Evolutionary conservation across 2,888 invertebrate genomes (phyloP).

Genomic region (Exephanes ischioxanthus): DNA sequence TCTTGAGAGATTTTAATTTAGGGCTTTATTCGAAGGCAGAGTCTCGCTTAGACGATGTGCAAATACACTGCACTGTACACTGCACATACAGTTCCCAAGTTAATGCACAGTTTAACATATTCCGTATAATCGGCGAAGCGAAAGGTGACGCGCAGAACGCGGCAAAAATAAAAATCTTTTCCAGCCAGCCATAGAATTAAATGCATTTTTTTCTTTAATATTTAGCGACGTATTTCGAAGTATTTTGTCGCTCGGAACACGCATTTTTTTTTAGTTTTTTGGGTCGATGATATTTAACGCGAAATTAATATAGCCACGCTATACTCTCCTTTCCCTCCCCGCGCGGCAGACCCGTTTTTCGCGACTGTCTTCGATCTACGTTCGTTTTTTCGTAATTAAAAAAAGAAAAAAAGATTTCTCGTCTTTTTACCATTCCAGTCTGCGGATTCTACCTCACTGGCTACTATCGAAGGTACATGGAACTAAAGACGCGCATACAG

Average conservation of each 20-base stretch:
- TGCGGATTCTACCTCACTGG: neutral
- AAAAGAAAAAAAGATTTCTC: neutral
- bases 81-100: neutral
- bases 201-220: no score
- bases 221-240: no score
- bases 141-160: conserved; percentile 12
- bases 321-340: neutral
- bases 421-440: neutral
- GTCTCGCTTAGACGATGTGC: neutral
- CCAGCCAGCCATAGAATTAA: neutral
- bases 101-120: conserved; percentile 2
- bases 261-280: no score
- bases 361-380: neutral
- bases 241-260: no score
- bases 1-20: neutral
- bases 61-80: neutral
- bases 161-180: neutral
- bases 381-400: neutral
- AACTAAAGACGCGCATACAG: neutral
- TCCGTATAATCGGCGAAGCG: conserved; percentile 2
- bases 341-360: neutral
- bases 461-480: neutral
- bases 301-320: conserved; percentile 26
- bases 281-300: conserved; percentile 42
- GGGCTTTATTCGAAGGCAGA: neutral